These are phyloP conservation scores for Silvanus unidentatus DNA, from an alignment of 2,888 invertebrate species.

Conservation along the genomic window DNA sequence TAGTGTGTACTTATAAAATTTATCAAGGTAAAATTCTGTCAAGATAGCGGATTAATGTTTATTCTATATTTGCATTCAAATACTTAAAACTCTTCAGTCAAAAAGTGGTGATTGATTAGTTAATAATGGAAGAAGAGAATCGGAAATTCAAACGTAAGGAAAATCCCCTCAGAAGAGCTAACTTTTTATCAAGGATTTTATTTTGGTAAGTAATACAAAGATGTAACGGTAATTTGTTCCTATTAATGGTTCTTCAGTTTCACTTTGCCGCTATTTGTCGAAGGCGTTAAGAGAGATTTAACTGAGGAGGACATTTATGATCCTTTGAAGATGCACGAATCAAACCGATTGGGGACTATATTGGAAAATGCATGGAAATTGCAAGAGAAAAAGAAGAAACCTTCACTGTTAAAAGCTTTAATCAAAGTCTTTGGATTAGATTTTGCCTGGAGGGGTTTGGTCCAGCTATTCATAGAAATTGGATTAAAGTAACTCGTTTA, in stretches of 20 bases:
- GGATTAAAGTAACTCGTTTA: slow-evolving; percentile 20
- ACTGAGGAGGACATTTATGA: slow-evolving; percentile 48
- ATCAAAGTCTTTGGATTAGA: slow-evolving; percentile 27
- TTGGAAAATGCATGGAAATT: slow-evolving; percentile 38
- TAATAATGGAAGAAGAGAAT: slow-evolving; percentile 10
- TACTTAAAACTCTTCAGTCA: no score
- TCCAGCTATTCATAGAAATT: slow-evolving; percentile 17
- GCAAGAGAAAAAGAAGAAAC: slow-evolving; percentile 25
- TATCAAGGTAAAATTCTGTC: no score
- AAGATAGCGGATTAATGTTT: no score
- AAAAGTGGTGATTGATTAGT: background rate
- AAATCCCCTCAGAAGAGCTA: slow-evolving; percentile 14
- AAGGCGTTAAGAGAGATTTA: slow-evolving; percentile 47
- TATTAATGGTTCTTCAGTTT: slow-evolving; percentile 40
- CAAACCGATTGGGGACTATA: slow-evolving; percentile 41
- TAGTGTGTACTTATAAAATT: no score
- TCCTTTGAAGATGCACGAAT: slow-evolving; percentile 45
- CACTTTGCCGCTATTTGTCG: slow-evolving; percentile 46
- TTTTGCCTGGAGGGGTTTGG: slow-evolving; percentile 19
- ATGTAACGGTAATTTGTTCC: no score
- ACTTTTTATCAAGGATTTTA: slow-evolving; percentile 23
- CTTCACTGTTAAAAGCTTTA: slow-evolving; percentile 31
- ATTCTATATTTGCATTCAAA: no score
- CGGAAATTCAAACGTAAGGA: slow-evolving; percentile 10
- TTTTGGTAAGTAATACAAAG: slow-evolving; percentile 22